A percentile compares a stretch with the other conserved stretches of the same genome.
Evolutionary conservation across 2,888 invertebrate genomes (phyloP).

Genomic region (Thymelicus acteon): DNA sequence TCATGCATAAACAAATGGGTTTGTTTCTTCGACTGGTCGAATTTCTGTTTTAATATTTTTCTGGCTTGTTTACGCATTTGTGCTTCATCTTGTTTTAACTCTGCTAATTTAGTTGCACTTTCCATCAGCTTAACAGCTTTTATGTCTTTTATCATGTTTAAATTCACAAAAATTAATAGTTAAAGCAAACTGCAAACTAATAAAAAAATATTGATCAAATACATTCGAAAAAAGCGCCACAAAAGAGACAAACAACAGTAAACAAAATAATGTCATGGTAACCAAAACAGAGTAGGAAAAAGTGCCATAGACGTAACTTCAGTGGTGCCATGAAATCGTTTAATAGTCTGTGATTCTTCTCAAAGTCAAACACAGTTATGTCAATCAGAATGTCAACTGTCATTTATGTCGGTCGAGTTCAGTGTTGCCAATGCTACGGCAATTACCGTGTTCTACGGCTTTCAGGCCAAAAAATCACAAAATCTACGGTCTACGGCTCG

Average conservation of each 20-base stretch:
- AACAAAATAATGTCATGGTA: slow-evolving; percentile 7
- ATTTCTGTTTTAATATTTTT: slow-evolving; percentile 63
- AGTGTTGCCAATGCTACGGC: no score
- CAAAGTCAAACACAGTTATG: no score
- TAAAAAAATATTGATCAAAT: slow-evolving; percentile 29
- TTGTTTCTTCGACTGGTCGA: slow-evolving; percentile 56
- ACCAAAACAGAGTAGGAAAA: not conserved
- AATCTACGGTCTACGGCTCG: no score
- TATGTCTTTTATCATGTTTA: slow-evolving; percentile 52
- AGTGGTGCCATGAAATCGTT: no score
- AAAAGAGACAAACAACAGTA: not conserved
- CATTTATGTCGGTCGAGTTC: no score
- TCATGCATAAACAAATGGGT: slow-evolving; percentile 85
- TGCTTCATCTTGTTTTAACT: slow-evolving; percentile 61
- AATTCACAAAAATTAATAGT: slow-evolving; percentile 41
- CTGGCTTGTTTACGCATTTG: slow-evolving; percentile 69
- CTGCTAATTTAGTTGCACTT: slow-evolving; percentile 44
- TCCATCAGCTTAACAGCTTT: slow-evolving; percentile 28
- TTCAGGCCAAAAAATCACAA: no score
- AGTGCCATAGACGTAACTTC: no score
- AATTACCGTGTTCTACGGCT: no score
- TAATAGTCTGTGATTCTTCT: no score
- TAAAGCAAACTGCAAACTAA: not conserved
- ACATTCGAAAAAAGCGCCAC: slow-evolving; percentile 28
- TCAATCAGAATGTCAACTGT: no score